Conservation (phyloP, 2,797 vertebrate genomes). For the Crossoptilon crossoptilon region DNA sequence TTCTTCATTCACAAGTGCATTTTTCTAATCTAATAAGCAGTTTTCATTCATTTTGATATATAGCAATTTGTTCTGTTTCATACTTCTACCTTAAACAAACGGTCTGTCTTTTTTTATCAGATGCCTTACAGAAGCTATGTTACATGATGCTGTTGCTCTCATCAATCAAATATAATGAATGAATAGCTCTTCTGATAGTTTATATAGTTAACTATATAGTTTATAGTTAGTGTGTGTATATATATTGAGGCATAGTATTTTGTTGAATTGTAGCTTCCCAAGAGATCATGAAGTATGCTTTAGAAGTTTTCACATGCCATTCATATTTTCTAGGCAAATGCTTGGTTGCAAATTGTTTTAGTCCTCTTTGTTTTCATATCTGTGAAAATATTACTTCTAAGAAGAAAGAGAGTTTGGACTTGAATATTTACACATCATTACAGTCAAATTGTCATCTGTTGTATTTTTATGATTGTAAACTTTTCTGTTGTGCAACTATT, state of each 20-base stretch:
- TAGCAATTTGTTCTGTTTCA: too few relatives aligned
- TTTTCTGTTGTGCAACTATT: not conserved
- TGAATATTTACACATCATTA: not conserved
- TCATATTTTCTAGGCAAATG: not conserved
- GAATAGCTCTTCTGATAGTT: not conserved
- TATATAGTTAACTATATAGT: not conserved
- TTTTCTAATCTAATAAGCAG: too few relatives aligned
- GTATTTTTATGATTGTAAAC: not conserved
- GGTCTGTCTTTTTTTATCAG: too few relatives aligned
- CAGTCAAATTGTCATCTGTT: not conserved
- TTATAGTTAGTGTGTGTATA: too few relatives aligned
- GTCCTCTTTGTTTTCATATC: not conserved
- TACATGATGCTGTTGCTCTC: not conserved
- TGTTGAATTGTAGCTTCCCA: not conserved
- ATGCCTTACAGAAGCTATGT: too few relatives aligned
- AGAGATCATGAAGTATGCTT: not conserved
- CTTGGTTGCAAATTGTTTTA: not conserved
- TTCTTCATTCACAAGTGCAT: too few relatives aligned
- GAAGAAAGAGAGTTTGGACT: not conserved
- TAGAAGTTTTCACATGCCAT: not conserved
- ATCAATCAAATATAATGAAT: not conserved
- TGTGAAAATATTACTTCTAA: not conserved
- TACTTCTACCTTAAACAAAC: too few relatives aligned
- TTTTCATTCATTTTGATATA: too few relatives aligned
- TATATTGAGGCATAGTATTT: not conserved